Conservation (phyloP, 1,140 invertebrate genomes). For the Brachionus rotundiformis region DNA sequence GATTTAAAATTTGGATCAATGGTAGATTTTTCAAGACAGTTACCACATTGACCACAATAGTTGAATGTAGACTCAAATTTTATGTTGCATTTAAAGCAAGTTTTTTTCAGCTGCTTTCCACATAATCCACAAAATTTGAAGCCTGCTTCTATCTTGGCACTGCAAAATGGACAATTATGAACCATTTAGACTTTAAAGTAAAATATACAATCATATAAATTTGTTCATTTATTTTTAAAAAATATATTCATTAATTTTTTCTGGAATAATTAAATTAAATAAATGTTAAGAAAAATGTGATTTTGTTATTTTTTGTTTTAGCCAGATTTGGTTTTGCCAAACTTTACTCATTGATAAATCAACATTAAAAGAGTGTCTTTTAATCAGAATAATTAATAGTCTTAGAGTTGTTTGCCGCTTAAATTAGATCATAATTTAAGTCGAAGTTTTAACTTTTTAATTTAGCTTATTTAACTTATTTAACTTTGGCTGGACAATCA, state of each 20-base stretch:
- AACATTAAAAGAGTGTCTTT: background rate
- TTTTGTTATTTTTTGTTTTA: background rate
- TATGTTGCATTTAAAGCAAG: background rate
- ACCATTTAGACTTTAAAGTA: background rate
- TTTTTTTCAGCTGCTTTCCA: conserved; percentile 22
- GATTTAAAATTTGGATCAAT: background rate
- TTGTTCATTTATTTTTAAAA: too few relatives aligned
- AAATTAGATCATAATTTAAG: conserved; percentile 11
- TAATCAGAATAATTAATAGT: background rate
- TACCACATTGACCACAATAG: conserved; percentile 15
- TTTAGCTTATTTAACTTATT: conserved; percentile 28
- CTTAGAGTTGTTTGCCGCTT: background rate
- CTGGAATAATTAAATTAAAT: background rate
- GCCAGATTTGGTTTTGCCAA: background rate
- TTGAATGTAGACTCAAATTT: background rate
- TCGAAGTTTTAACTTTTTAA: conserved; percentile 17
- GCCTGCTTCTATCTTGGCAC: background rate
- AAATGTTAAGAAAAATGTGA: background rate
- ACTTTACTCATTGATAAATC: background rate
- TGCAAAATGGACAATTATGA: background rate
- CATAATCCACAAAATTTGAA: conserved; percentile 42
- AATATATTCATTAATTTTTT: too few relatives aligned
- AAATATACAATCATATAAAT: background rate
- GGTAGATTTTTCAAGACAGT: background rate
- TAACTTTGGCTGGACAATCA: background rate